phyloP scores from a whole-genome alignment of 2,888 invertebrate species.

The Dione vanillae region DNA sequence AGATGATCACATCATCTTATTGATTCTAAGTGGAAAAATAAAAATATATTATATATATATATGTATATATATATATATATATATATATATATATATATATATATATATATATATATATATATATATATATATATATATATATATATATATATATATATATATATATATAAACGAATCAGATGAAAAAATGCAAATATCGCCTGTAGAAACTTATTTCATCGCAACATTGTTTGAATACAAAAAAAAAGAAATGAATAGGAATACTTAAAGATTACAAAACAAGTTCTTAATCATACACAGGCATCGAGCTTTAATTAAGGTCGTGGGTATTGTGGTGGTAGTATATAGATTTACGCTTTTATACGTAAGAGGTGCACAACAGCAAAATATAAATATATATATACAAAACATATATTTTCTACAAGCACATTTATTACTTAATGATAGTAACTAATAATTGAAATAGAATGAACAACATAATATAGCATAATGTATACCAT shows the following conservation, averaged over 20 bases:
- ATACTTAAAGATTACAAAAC: constrained; percentile 18
- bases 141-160: neutral
- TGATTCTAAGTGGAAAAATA: too few relatives aligned
- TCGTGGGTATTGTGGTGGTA: constrained; percentile 6
- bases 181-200: constrained; percentile 1
- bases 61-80: too few relatives aligned
- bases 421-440: neutral
- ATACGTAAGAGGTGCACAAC: neutral
- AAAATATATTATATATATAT: too few relatives aligned
- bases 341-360: neutral
- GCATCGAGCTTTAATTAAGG: constrained; percentile 17
- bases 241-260: constrained; percentile 8
- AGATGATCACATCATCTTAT: too few relatives aligned
- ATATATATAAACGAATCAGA: neutral
- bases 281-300: constrained; percentile 22
- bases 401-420: neutral
- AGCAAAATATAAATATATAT: neutral
- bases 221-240: constrained; percentile 15
- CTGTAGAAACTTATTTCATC: constrained; percentile 18
- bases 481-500: too few relatives aligned
- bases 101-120: too few relatives aligned
- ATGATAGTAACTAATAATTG: too few relatives aligned
- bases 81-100: too few relatives aligned
- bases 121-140: too few relatives aligned
- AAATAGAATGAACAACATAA: too few relatives aligned